Evolutionary conservation across 2,113 vertebrate species (phyloP), one percentile per base, ranked within the genome.

Genomic region (Lagenorhynchus albirostris): DNA sequence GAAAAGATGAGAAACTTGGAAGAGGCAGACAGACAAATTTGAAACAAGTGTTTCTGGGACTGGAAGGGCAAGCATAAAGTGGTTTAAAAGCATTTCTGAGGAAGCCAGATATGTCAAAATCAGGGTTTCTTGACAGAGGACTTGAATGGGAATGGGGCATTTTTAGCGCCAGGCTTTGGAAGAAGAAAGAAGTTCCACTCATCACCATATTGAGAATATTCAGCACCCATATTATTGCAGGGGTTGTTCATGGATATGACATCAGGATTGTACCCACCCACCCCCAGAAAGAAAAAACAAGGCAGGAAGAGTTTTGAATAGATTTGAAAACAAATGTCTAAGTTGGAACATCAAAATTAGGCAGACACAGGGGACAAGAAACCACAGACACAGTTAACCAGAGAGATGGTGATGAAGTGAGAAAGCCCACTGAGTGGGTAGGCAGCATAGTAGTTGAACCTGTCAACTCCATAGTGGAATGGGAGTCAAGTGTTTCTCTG

Each of bases 21-120:
- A 97, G 89, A 96, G 65, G 89, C 76, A 94, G 87, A 67, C 76
- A 94, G 96, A 97, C 92, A 98, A 97, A 97, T 98, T 97, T 98
- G 94, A 98, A 98, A 98, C 98, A 98, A 98, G 97, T 98, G 97
- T 97, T 94, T 97, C 93, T 97, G 13, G 84, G 86, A 84, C 70
- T 90, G 60, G 53, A 92, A 33, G 79, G 74, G 83, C 38, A 84
- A 63, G 71, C 68, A 73, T 73, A 92, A 80, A 85, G 79, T 90
- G 53, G 63, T 93, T 98, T 96, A 44, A 92, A 96, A 92, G 89
- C 79, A 92, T 95, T 96, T 95, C 70, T 67, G 31, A 89, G 83
- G 96, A 96, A 97, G 98, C 89, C 87, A 97, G 63, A 95, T 97
- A 95, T 38, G 88, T 97, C 93, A 96, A 41, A 94, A 96, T 84